phyloP scores from a whole-genome alignment of 1,140 invertebrate species.

The Rhizoglyphus robini region DNA sequence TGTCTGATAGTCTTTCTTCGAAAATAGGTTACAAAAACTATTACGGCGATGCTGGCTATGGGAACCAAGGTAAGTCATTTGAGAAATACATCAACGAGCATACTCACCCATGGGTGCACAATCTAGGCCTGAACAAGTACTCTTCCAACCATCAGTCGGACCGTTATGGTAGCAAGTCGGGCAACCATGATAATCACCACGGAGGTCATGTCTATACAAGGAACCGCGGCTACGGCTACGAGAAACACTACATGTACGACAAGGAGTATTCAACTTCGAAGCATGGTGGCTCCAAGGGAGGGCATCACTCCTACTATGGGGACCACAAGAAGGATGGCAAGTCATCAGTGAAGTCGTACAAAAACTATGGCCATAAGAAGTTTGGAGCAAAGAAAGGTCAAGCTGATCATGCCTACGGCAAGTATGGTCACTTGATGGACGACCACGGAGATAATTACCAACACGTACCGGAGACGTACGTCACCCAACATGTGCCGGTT shows the following conservation, averaged over 20 bases:
- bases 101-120: neutral
- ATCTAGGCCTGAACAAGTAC: constrained; percentile 3
- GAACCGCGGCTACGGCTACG: constrained; percentile 28
- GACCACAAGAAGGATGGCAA: constrained; percentile 19
- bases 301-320: constrained; percentile 15
- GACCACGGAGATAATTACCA: neutral
- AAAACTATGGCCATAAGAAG: constrained; percentile 13
- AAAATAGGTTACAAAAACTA: constrained; percentile 15
- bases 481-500: no score
- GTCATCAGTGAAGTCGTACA: neutral
- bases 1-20: neutral
- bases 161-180: constrained; percentile 1
- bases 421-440: constrained; percentile 16
- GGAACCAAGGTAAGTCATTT: constrained; percentile 16
- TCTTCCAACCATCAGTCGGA: neutral
- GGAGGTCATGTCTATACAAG: constrained; percentile 20
- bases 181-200: constrained; percentile 15
- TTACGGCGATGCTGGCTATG: constrained; percentile 18
- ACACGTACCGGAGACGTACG: no score
- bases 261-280: constrained; percentile 24
- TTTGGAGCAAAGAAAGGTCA: constrained; percentile 18
- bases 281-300: constrained; percentile 16
- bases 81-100: neutral
- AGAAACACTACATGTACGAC: constrained; percentile 28
- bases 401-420: constrained; percentile 5